These are phyloP conservation scores for Dascyllus trimaculatus DNA, from an alignment of 2,113 vertebrate species.

Conservation along the genomic window DNA sequence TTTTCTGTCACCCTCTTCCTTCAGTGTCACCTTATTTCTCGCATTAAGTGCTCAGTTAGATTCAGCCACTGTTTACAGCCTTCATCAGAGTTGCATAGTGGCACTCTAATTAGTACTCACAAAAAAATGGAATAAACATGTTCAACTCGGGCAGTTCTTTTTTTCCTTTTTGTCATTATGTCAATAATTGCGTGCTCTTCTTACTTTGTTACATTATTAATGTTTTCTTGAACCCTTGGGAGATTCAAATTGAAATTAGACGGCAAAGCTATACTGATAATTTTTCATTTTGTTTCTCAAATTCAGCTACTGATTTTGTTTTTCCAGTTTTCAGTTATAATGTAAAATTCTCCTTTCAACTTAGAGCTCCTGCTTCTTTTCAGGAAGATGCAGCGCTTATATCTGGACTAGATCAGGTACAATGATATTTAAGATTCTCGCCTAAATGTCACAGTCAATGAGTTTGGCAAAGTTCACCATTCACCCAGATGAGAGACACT, in stretches of 20 bases:
- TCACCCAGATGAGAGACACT: conserved; percentile 62
- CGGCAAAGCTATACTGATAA: too few species aligned
- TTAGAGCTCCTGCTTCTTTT: conserved; percentile 18
- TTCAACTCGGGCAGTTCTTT: background rate
- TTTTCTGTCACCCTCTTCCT: conserved; percentile 24
- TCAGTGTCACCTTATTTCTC: conserved; percentile 25
- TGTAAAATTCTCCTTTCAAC: background rate
- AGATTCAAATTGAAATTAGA: background rate
- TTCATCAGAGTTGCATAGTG: conserved; percentile 8
- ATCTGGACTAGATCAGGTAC: conserved; percentile 46
- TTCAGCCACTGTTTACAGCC: conserved; percentile 19
- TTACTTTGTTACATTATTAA: background rate
- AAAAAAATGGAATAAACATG: background rate
- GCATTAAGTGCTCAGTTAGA: conserved; percentile 23
- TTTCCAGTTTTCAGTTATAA: background rate
- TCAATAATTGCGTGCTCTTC: background rate
- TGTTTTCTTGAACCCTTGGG: background rate
- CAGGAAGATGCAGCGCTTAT: conserved; percentile 20
- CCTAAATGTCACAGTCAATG: conserved; percentile 78
- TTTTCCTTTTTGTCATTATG: background rate
- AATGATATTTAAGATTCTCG: conserved; percentile 75
- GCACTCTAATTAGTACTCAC: conserved; percentile 24
- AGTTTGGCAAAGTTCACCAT: conserved; percentile 80
- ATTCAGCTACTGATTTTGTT: background rate
- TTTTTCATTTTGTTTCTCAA: too few species aligned